Base-by-base conservation (phyloP, 2,888 invertebrate genomes). In the Nymphalis polychloros region DNA sequence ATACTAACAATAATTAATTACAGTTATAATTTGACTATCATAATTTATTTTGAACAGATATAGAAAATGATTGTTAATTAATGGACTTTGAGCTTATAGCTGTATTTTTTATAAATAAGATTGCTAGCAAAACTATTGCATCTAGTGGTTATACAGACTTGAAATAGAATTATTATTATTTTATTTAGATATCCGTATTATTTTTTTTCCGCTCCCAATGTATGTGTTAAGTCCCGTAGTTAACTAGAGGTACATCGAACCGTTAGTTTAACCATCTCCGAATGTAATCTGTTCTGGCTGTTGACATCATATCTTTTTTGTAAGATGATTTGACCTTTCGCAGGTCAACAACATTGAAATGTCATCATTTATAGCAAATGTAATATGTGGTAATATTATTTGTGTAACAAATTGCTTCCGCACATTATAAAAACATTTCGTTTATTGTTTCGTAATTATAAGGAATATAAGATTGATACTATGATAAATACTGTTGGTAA, bases 291-390 rank as follows among this genome's bases (percentile, higher is more conserved):
- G 65, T 55, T 55, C 31, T 67, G 70, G 63, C 63, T 67, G 74
- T 74, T 73, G 73, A 68, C 71, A 74, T 70, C 73, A 67, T 61
- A 47, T 46, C 41, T 64, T 72, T 75, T 73, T 75, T 75, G 69
- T 69, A 52, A 49, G 68, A 65, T 57, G 19, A 55, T 68, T 71
- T 67, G 70, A 72, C 64, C 70, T 71, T 66, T 63, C 55, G 49
- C 65, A 55, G 70, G 64, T 71, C 68, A 71, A 71, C 63, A 65
- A 65, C 70, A 65, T 63, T 55, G 48, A 17, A 62, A 62, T 31
- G n/a, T 53, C 27, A 52, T 64, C 31, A 55, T 31, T 57, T 41
- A 57, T 55, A 55, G 31, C 35, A 27, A 57, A 57, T 57, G 41
- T 41, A 19, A 57, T 41, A 13, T 41, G n/a, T 57, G 35, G 13